Evolutionary conservation across 2,888 invertebrate genomes (phyloP).

Genomic region (Biston betularia): DNA sequence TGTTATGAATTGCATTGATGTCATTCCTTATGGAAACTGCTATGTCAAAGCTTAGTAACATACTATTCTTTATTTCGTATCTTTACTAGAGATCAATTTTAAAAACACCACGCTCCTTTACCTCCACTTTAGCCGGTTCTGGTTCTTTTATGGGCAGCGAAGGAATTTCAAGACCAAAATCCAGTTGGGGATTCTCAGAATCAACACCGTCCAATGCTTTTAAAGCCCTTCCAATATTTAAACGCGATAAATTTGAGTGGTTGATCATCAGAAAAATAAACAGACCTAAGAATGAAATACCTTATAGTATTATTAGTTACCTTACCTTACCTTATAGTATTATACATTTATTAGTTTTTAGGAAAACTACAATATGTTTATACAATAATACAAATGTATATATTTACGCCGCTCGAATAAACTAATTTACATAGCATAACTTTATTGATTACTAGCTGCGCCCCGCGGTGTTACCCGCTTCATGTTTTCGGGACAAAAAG

Average conservation of each 20-base stretch:
- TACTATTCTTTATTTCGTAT: background rate
- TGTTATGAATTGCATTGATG: background rate
- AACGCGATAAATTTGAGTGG: background rate
- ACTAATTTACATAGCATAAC: too few relatives aligned
- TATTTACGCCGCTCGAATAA: too few relatives aligned
- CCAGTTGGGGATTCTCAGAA: conserved; percentile 64
- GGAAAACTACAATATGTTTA: too few relatives aligned
- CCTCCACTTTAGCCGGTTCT: conserved; percentile 50
- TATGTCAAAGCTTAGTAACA: background rate
- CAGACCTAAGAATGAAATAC: too few relatives aligned
- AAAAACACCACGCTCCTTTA: conserved; percentile 36
- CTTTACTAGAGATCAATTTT: conserved; percentile 29
- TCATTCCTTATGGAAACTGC: background rate
- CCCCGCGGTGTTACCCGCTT: too few relatives aligned
- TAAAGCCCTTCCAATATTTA: background rate
- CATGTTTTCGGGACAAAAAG: too few relatives aligned
- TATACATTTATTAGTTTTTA: too few relatives aligned
- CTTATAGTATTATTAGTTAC: too few relatives aligned
- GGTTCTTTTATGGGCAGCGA: conserved; percentile 51
- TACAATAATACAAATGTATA: too few relatives aligned
- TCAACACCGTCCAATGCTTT: conserved; percentile 3
- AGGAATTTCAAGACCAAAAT: conserved; percentile 60
- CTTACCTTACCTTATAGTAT: too few relatives aligned
- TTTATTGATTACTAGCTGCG: too few relatives aligned
- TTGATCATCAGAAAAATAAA: background rate